A percentile compares a stretch with the other conserved stretches of the same genome.
Conservation (phyloP, 2,888 invertebrate genomes). For the Saturnia japonica region DNA sequence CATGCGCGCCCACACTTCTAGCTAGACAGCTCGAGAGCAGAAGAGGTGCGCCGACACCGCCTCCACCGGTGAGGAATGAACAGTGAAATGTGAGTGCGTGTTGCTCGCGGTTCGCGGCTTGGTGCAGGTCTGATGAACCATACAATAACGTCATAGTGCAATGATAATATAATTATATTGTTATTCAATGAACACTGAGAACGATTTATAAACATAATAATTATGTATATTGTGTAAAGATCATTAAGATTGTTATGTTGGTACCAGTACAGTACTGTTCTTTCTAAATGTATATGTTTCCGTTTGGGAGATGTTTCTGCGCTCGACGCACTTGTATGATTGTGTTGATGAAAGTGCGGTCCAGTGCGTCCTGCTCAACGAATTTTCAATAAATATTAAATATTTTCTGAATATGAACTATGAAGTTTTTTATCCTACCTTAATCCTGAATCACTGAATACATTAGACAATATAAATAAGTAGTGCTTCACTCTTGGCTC, state of each 20-base stretch:
- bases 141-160: not conserved
- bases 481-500: no score
- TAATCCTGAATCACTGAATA: not conserved
- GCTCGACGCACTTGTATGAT: not conserved
- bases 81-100: not conserved
- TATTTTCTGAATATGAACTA: not conserved
- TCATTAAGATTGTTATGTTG: slow-evolving; percentile 22
- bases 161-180: slow-evolving; percentile 1
- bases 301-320: not conserved
- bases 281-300: not conserved
- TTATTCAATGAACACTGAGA: not conserved
- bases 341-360: not conserved
- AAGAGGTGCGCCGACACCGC: slow-evolving; percentile 25
- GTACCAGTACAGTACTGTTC: slow-evolving; percentile 12
- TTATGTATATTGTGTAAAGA: not conserved
- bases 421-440: not conserved
- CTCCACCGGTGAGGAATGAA: not conserved
- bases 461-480: no score
- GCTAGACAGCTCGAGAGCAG: slow-evolving; percentile 24
- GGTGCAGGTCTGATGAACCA: not conserved
- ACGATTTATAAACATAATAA: slow-evolving; percentile 4
- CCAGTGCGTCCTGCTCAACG: slow-evolving; percentile 3
- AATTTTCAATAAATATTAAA: not conserved
- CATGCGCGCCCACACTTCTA: slow-evolving; percentile 52
- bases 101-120: no score